Conservation (phyloP, 2,797 vertebrate species). For the Xenops minutus region DNA sequence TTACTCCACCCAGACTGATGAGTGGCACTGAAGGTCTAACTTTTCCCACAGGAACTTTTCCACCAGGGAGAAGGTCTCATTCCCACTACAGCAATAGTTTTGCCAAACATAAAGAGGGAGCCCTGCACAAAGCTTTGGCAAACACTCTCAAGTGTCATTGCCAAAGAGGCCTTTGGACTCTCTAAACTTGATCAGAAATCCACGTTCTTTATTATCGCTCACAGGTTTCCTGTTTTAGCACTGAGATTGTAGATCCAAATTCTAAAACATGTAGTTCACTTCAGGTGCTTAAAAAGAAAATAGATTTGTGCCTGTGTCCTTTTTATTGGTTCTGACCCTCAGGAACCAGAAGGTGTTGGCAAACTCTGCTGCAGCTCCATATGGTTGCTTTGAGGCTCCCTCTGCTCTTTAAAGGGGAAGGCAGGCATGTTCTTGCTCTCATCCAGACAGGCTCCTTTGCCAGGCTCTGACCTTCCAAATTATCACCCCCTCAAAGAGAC, state of each 20-base stretch:
- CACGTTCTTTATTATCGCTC: not conserved
- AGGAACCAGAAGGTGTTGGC: conserved; percentile 36
- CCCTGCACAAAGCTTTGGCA: not conserved
- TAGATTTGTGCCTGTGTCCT: not conserved
- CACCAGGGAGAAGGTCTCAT: not conserved
- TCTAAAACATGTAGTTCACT: not conserved
- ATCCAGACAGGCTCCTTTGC: not conserved
- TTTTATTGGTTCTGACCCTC: conserved; percentile 26
- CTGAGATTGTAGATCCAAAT: not conserved
- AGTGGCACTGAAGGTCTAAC: not conserved
- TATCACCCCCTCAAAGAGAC: not conserved
- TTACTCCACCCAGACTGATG: not conserved
- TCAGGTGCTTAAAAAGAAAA: not conserved
- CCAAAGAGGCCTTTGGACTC: not conserved
- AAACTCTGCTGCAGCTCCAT: conserved; percentile 9
- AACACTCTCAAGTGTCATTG: not conserved
- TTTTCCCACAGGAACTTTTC: not conserved
- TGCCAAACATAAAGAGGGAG: not conserved
- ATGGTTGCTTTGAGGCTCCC: conserved; percentile 15
- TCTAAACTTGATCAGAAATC: not conserved
- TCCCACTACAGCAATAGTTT: not conserved
- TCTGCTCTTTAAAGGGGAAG: not conserved
- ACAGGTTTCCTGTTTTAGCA: not conserved
- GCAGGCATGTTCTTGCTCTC: not conserved
- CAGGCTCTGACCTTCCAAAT: conserved; percentile 38